These are phyloP conservation scores for Aphelenchoides fujianensis DNA, from an alignment of 1,140 invertebrate species.

Conservation along the genomic window DNA sequence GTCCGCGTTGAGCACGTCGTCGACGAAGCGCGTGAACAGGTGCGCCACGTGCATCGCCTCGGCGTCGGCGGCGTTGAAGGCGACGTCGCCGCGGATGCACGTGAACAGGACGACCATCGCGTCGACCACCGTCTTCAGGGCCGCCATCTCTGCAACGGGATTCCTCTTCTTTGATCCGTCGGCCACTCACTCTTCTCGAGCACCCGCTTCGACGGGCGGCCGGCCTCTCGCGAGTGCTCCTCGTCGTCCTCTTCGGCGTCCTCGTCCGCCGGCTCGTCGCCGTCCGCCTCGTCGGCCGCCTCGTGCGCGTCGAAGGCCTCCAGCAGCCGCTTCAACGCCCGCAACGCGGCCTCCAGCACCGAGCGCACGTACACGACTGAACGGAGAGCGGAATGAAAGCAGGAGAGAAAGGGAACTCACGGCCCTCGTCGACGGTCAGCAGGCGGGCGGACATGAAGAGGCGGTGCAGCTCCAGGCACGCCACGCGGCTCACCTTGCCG, in stretches of 20 bases:
- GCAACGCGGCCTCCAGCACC: not conserved
- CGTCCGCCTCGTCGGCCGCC: not conserved
- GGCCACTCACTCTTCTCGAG: not conserved
- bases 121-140: not conserved
- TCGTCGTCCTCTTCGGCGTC: too few relatives aligned
- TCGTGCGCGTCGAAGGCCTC: not conserved
- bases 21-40: not conserved
- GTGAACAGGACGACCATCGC: not conserved
- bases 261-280: too few relatives aligned
- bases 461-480: not conserved
- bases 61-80: not conserved
- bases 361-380: not conserved
- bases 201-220: too few relatives aligned
- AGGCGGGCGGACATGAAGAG: not conserved
- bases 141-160: not conserved
- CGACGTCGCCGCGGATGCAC: not conserved
- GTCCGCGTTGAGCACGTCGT: not conserved
- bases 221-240: too few relatives aligned
- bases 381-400: too few relatives aligned
- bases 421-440: not conserved
- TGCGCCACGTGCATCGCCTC: too few relatives aligned
- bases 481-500: not conserved
- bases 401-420: not conserved
- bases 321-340: not conserved
- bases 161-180: not conserved